phyloP scores from a whole-genome alignment of 2,113 vertebrate species.

The Phylloscopus trochilus region DNA sequence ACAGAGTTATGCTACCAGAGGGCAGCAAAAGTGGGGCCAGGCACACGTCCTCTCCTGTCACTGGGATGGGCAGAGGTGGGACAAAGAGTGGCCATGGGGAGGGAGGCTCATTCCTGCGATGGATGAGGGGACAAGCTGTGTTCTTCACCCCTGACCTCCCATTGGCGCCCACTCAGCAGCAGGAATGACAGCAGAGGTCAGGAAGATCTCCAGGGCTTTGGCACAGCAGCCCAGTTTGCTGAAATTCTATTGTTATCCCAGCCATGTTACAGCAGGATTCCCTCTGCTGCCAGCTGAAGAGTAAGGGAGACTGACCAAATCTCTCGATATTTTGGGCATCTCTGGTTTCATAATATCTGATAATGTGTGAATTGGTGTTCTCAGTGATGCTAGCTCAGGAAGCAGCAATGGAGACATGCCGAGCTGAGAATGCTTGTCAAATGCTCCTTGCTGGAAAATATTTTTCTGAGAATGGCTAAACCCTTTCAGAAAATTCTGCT shows the following conservation, averaged over 20 bases:
- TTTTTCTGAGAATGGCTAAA: background rate
- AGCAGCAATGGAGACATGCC: background rate
- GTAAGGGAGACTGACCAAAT: background rate
- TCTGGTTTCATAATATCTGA: background rate
- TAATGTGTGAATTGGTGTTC: background rate
- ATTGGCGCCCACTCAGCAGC: background rate
- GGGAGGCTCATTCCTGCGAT: background rate
- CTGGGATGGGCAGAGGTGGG: background rate
- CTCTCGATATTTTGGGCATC: background rate
- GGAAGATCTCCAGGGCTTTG: constrained; percentile 9
- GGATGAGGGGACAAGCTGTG: background rate
- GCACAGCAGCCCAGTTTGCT: background rate
- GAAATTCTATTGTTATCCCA: background rate
- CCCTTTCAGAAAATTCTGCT: background rate
- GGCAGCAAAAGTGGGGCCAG: background rate
- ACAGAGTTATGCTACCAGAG: background rate
- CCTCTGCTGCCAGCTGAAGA: background rate
- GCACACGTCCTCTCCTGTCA: background rate
- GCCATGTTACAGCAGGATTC: background rate
- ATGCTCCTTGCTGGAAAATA: background rate
- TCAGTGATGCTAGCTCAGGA: background rate
- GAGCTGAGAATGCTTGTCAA: background rate
- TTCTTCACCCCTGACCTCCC: background rate
- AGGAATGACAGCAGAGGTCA: background rate
- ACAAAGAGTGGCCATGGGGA: background rate